phyloP scores from a whole-genome alignment of 2,888 invertebrate species.

The Aleiodes alternator region DNA sequence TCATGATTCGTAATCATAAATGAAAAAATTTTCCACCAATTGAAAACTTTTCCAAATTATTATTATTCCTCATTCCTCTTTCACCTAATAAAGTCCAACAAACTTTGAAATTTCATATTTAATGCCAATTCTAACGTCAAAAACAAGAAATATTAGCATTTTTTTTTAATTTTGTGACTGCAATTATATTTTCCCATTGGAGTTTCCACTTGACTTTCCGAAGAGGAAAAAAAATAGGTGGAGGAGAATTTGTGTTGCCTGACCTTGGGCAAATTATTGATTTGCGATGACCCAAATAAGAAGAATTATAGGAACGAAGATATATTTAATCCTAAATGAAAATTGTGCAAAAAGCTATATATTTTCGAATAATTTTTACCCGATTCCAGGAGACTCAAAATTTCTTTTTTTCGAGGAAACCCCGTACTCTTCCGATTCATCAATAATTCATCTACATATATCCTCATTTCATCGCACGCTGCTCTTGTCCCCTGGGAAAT shows the following conservation, averaged over 20 bases:
- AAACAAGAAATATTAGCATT: no score
- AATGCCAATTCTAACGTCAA: no score
- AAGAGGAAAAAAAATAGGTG: not conserved
- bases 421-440: not conserved
- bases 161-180: no score
- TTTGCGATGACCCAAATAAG: conserved; percentile 20
- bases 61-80: no score
- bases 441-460: conserved; percentile 31
- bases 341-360: no score
- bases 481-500: conserved; percentile 11
- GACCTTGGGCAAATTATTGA: conserved; percentile 18
- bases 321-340: not conserved
- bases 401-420: not conserved
- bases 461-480: conserved; percentile 7
- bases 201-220: not conserved
- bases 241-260: not conserved
- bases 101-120: no score
- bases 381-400: not conserved
- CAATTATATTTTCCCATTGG: no score
- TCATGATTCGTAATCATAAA: no score
- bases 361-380: not conserved
- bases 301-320: not conserved
- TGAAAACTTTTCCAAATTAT: no score
- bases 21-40: no score
- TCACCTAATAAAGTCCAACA: no score